Evolutionary conservation across 2,113 vertebrate species (phyloP).

Genomic region (Cynocephalus volans): DNA sequence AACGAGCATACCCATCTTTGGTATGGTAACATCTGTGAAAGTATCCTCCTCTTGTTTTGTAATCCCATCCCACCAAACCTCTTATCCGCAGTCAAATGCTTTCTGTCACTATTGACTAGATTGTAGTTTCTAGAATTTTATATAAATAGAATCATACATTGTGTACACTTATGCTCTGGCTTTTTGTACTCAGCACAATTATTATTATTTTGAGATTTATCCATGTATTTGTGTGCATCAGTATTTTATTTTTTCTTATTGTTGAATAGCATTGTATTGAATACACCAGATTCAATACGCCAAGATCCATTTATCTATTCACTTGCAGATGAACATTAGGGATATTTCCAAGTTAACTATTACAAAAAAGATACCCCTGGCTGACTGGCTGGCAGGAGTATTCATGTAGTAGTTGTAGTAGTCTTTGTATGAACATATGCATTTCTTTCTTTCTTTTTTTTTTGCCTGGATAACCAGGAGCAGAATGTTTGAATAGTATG

Average conservation of each 20-base stretch:
- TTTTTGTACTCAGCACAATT: not conserved
- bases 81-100: not conserved
- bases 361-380: not conserved
- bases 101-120: not conserved
- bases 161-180: not conserved
- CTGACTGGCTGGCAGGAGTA: no score
- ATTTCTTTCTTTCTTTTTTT: slow-evolving; percentile 27
- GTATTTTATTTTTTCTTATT: not conserved
- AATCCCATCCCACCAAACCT: not conserved
- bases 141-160: not conserved
- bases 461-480: not conserved
- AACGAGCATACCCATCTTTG: not conserved
- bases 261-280: not conserved
- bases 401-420: not conserved
- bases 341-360: not conserved
- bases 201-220: not conserved
- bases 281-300: not conserved
- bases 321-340: not conserved
- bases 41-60: not conserved
- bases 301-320: not conserved
- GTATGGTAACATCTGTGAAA: not conserved
- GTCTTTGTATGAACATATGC: not conserved
- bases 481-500: not conserved
- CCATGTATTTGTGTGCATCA: not conserved
- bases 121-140: not conserved